Base-by-base conservation (phyloP, 2,797 vertebrate species). In the Sebastes jordani region DNA sequence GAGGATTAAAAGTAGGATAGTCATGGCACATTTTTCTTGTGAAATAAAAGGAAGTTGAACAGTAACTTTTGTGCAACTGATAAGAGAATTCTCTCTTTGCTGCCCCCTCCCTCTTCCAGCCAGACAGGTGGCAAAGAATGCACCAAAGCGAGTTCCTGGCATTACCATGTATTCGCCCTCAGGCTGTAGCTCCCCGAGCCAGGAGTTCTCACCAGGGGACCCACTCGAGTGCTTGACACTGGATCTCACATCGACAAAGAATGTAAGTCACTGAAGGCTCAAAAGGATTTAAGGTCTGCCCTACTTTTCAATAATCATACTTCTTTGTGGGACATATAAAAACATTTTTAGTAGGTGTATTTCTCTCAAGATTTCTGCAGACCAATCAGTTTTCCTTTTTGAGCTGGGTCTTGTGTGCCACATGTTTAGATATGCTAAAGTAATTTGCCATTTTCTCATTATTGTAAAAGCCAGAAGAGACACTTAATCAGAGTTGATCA, bases 71-170 rank as follows among this genome's bases (percentile, higher is more conserved):
- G 49, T 74, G 18, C 71, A 74, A 73, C 68, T 77, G 20, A 81
- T 80, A 34, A 89, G 76, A 85, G 60, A 82, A 69, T 65, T 34
- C 32, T 86, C 72, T 73, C 66, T 38, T 1, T 49, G 29, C 52
- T 74, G 61, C 63, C 16, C 20, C 30, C 69, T 88, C 83, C 82
- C 86, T 65, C 82, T 94, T 96, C 65, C 92, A 99, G 98, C 97
- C 95, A 98, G 97, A 83, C 97, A 97, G 95, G 97, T 96, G 88
- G 95, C 97, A 91, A 99, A 97, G 95, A 97, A 96, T 93, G 95
- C 97, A 0, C 96, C 97, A 4, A 97, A 97, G 82, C 96, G 97
- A 61, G 86, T 96, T 59, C 92, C 96, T 0, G 95, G 96, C 62
- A 91, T 97, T 90, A 95, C 95, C 91, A 94, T 97, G 82, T 96